These are phyloP conservation scores for Apocheima hispidaria DNA, from an alignment of 2,888 invertebrate genomes.

Conservation along the genomic window DNA sequence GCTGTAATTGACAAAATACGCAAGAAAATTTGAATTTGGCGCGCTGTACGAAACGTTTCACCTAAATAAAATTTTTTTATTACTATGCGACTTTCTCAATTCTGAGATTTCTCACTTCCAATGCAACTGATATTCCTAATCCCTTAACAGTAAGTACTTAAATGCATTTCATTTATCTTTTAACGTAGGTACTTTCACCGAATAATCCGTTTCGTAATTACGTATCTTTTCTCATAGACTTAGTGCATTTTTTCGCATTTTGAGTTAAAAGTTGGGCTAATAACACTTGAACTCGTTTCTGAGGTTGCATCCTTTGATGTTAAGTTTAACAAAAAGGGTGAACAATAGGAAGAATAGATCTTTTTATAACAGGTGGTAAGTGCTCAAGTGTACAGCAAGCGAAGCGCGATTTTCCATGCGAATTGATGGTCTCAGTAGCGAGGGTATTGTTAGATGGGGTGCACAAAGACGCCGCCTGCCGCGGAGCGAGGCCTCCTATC, in stretches of 20 bases:
- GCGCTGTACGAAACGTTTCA: too few species aligned
- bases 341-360: constrained; percentile 56
- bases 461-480: constrained; percentile 70
- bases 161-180: constrained; percentile 59
- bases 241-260: constrained; percentile 27
- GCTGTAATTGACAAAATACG: too few species aligned
- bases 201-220: constrained; percentile 66
- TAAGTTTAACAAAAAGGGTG: constrained; percentile 66
- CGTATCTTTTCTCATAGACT: constrained; percentile 50
- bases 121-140: constrained; percentile 55
- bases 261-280: neutral
- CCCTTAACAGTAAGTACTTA: constrained; percentile 65
- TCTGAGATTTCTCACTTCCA: constrained; percentile 53
- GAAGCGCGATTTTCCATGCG: constrained; percentile 70
- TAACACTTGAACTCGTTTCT: constrained; percentile 14
- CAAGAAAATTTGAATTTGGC: too few species aligned
- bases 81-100: constrained; percentile 30
- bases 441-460: constrained; percentile 57
- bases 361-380: constrained; percentile 80
- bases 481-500: constrained; percentile 41
- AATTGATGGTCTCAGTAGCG: constrained; percentile 67
- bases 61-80: too few species aligned
- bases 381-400: constrained; percentile 78
- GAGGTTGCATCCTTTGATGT: constrained; percentile 49
- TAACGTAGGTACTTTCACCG: constrained; percentile 14